Evolutionary conservation across 1,140 invertebrate species (phyloP), one percentile per base, ranked within the genome.

Genomic region (Schlechtendalia chinensis): DNA sequence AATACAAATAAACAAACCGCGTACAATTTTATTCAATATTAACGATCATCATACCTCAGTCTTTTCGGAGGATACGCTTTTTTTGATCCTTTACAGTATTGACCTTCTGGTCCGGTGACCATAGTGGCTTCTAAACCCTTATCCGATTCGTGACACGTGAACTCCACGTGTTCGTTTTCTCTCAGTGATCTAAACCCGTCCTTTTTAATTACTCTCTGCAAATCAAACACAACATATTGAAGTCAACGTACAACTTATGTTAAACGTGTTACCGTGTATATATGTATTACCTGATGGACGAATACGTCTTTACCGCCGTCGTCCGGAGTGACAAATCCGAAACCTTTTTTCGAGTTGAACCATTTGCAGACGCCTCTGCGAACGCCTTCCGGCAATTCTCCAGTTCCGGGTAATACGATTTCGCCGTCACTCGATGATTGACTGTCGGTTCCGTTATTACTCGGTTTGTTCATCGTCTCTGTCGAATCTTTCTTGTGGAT

Each of bases 291-390:
- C 90, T 96, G 94, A 87, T 96, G 94, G 45, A 96, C 94, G 85
- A 96, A 96, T 45, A 96, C 93, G 85, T 96, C 94, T 84, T 93
- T 92, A 14, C 91, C 90, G 12, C 92, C 93, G 86, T 96, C 94
- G 83, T 93, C 91, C 19, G 94, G 94, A 56, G 93, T 95, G 82
- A 96, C 91, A 87, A 96, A 96, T 22, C 94, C 94, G 93, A 93
- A 96, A 22, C 94, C 94, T 87, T 96, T 96, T 82, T 92, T 93
- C 59, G 95, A 94, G 85, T 96, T 96, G 86, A 96, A 96, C 94
- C 94, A 96, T 88, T 96, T 96, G 88, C 93, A 95, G 85, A 90
- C 90, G 50, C 94, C 94, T 84, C 89, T 89, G 79, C 92, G 89
- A 10, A 83, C 82, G 4, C 83, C 83, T 72, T 72, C 32, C 65